Evolutionary conservation across 1,140 invertebrate species (phyloP).

Genomic region (Drosophila equinoxialis): DNA sequence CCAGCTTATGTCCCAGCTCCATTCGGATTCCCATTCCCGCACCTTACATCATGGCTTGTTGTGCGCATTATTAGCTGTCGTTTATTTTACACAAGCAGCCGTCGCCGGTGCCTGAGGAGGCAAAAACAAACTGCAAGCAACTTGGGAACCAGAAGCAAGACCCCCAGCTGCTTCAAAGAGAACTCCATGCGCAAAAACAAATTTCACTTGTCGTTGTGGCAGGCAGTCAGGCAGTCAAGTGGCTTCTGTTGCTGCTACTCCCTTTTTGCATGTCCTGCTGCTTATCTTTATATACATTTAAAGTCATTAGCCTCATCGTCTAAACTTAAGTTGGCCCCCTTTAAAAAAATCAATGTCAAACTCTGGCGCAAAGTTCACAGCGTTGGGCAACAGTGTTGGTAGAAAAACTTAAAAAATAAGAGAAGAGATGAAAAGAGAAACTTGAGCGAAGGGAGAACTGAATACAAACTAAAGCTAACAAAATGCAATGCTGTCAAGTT

Average conservation of each 20-base stretch:
- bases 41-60: constrained; percentile 56
- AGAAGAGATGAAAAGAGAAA: background rate
- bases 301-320: constrained; percentile 71
- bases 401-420: constrained; percentile 17
- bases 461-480: constrained; percentile 20
- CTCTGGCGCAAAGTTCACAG: constrained; percentile 18
- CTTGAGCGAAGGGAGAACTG: background rate
- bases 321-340: constrained; percentile 10
- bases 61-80: constrained; percentile 78
- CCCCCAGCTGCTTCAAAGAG: constrained; percentile 40
- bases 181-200: constrained; percentile 54
- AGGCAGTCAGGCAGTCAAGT: constrained; percentile 34
- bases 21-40: constrained; percentile 24
- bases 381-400: constrained; percentile 1
- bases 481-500: constrained; percentile 44
- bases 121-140: constrained; percentile 19
- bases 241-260: constrained; percentile 20
- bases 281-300: constrained; percentile 74
- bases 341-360: constrained; percentile 55
- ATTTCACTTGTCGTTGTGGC: constrained; percentile 71
- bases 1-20: background rate
- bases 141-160: constrained; percentile 18
- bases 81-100: constrained; percentile 71
- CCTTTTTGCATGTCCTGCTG: constrained; percentile 25
- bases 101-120: constrained; percentile 23